Conservation (phyloP, 2,888 invertebrate species). For the Andricus curvator region DNA sequence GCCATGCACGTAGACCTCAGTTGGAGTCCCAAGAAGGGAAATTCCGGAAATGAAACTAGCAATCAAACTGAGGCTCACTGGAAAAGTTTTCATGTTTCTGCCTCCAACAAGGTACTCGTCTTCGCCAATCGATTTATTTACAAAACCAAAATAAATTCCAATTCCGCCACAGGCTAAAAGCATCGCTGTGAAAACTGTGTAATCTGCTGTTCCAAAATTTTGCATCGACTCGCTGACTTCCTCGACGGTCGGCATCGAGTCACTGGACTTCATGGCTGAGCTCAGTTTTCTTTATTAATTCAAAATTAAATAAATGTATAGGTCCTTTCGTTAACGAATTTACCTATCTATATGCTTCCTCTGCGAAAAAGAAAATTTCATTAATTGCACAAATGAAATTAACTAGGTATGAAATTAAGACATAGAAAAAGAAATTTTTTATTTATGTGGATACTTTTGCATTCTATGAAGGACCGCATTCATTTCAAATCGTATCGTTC, state of each 20-base stretch:
- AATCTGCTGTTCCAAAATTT: constrained; percentile 87
- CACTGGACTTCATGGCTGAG: background rate
- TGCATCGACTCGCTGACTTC: constrained; percentile 81
- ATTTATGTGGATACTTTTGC: no score
- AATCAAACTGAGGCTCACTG: constrained; percentile 90
- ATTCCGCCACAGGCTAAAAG: constrained; percentile 87
- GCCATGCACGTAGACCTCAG: constrained; percentile 90
- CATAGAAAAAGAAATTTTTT: no score
- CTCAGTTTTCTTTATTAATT: background rate
- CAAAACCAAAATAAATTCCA: constrained; percentile 90
- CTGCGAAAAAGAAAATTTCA: background rate
- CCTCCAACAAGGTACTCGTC: constrained; percentile 90
- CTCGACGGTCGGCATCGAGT: constrained; percentile 75
- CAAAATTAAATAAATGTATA: background rate
- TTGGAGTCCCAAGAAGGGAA: constrained; percentile 88
- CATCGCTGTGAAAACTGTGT: constrained; percentile 88
- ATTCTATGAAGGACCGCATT: no score
- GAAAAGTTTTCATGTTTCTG: constrained; percentile 89
- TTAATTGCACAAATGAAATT: no score
- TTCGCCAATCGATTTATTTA: constrained; percentile 83
- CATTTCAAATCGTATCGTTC: no score
- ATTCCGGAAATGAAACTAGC: constrained; percentile 91
- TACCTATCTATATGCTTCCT: background rate
- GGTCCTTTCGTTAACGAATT: constrained; percentile 60
- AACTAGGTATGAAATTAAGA: no score